These are phyloP conservation scores for Heliconius ismenius DNA, from an alignment of 2,888 invertebrate species.

Conservation along the genomic window DNA sequence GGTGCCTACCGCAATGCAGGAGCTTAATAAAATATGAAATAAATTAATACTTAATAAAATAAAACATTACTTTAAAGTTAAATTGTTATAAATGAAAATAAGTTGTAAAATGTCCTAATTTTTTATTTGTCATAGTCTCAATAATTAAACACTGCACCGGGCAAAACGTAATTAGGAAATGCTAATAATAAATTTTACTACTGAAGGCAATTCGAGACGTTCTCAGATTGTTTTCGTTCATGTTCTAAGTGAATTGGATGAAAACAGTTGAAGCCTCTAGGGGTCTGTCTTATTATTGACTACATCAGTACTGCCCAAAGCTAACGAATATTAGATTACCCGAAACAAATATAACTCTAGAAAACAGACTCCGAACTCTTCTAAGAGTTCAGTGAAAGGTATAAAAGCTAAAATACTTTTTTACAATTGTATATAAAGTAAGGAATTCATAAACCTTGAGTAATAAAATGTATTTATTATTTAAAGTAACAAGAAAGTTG, in stretches of 20 bases:
- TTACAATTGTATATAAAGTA: background rate
- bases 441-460: background rate
- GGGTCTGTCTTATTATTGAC: constrained; percentile 16
- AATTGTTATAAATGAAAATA: background rate
- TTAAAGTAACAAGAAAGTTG: background rate
- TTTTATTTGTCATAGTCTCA: background rate
- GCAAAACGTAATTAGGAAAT: background rate
- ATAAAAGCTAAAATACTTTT: background rate
- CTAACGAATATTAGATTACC: background rate
- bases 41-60: too few relatives aligned
- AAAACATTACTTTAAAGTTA: background rate
- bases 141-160: background rate
- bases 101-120: background rate
- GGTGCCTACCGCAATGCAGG: too few relatives aligned
- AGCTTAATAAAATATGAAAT: too few relatives aligned
- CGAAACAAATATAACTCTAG: background rate
- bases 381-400: background rate
- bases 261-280: constrained; percentile 7
- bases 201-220: constrained; percentile 1
- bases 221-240: constrained; percentile 14
- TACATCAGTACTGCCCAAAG: constrained; percentile 6
- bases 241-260: constrained; percentile 23
- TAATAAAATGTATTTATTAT: background rate
- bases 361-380: too few relatives aligned
- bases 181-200: background rate